Evolutionary conservation across 2,797 vertebrate genomes (phyloP).

Genomic region (Octomys mimax): DNA sequence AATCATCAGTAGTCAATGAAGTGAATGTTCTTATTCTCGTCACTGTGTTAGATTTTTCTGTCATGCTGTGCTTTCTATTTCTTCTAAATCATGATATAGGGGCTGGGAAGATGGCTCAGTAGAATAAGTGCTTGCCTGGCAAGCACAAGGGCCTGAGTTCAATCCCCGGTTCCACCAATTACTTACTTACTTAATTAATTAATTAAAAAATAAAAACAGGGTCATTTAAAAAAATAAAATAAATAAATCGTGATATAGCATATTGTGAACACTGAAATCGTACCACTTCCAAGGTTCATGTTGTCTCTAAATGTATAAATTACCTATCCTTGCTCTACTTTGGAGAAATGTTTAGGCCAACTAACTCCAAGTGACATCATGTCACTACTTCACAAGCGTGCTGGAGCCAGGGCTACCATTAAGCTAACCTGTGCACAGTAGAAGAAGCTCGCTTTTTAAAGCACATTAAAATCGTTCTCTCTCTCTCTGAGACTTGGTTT

Average conservation of each 20-base stretch:
- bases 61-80: not conserved
- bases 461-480: not conserved
- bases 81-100: constrained; percentile 8
- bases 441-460: not conserved
- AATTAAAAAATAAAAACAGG: too few relatives aligned
- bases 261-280: not conserved
- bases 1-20: not conserved
- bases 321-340: not conserved
- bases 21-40: not conserved
- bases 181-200: too few relatives aligned
- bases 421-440: not conserved
- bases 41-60: not conserved
- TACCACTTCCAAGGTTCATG: not conserved
- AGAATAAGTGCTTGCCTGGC: too few relatives aligned
- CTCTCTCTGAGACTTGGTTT: not conserved
- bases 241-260: not conserved
- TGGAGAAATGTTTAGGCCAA: not conserved
- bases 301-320: not conserved
- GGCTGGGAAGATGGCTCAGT: too few relatives aligned
- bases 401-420: not conserved
- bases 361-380: not conserved
- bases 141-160: too few relatives aligned
- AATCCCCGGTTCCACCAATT: too few relatives aligned
- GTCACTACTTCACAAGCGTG: not conserved
- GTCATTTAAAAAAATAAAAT: too few relatives aligned